Base-by-base conservation (phyloP, 2,888 invertebrate genomes). In the Cryptus viduatorius region DNA sequence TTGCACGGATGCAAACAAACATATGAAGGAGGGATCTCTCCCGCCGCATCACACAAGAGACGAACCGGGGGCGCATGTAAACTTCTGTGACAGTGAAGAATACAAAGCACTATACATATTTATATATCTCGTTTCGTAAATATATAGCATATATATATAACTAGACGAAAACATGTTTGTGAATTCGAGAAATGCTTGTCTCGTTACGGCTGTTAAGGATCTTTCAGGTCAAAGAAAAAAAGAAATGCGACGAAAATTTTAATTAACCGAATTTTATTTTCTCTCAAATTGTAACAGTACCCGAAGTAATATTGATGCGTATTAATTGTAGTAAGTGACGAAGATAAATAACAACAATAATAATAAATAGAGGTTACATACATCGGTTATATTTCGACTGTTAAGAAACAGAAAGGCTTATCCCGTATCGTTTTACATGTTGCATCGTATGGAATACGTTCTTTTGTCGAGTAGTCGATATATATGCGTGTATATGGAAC, bases 141-240 rank as follows among this genome's bases (percentile, higher is more conserved):
- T 24, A 44, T 79, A 37, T 19, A 10, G 16, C 5, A n/a, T 24
- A 48, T 46, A 31, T 48, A 37, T 14, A 59, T 42, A 80, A 68
- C 73, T 53, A 77, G 19, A 56, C 56, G 71, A 81, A 81, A 84
- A 81, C 77, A 78, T 69, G 69, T 84, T 72, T 50, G 81, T 73
- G 53, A 81, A 78, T 81, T 69, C 69, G 64, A 78, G 37, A 65
- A 78, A 81, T 69, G 78, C 29, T 72, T 42, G 59, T 31, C 79
- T 67, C 71, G 65, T 79, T 65, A 48, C 42, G 73, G 50, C 44
- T 37, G 67, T 50, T 19, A 48, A 19, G 37, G 37, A 77, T 77
- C 53, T 77, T 64, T 31, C 19, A 4, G 14, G 53, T 56, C 5
- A 29, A 19, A 2, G 12, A 76, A 37, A 81, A 61, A 81, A 81